phyloP scores from a whole-genome alignment of 2,888 invertebrate genomes.

The Oscheius sp. region DNA sequence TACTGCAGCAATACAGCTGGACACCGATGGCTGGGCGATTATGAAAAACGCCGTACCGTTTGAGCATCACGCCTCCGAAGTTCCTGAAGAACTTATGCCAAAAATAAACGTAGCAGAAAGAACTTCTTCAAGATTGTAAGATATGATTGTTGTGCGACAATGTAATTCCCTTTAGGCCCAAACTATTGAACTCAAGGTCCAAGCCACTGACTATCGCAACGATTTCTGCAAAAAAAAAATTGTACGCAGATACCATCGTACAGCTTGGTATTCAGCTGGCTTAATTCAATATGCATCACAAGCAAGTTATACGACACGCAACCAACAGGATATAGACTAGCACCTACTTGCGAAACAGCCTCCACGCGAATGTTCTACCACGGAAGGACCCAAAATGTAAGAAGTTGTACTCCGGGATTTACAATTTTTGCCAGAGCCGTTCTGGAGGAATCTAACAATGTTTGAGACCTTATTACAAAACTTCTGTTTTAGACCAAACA shows the following conservation, averaged over 20 bases:
- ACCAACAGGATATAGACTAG: slow-evolving; percentile 75
- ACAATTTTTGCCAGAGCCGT: slow-evolving; percentile 38
- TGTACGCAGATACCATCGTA: slow-evolving; percentile 80
- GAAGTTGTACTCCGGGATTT: slow-evolving; percentile 78
- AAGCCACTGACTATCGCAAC: slow-evolving; percentile 45
- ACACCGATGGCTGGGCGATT: not conserved
- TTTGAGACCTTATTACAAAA: not conserved
- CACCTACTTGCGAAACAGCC: slow-evolving; percentile 80
- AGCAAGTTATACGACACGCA: slow-evolving; percentile 31
- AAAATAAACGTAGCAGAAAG: slow-evolving; percentile 1
- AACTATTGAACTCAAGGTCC: slow-evolving; percentile 8
- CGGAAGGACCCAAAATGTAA: slow-evolving; percentile 80
- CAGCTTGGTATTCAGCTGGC: slow-evolving; percentile 79
- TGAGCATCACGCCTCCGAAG: slow-evolving; percentile 11
- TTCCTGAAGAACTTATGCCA: slow-evolving; percentile 1
- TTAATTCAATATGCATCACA: slow-evolving; percentile 77
- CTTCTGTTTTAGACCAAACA: slow-evolving; percentile 34
- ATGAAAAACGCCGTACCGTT: slow-evolving; percentile 1
- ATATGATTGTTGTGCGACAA: not conserved
- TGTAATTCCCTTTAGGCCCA: not conserved
- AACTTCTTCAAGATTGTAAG: slow-evolving; percentile 9
- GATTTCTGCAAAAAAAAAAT: slow-evolving; percentile 75
- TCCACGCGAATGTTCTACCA: slow-evolving; percentile 79
- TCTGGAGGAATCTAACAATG: slow-evolving; percentile 40
- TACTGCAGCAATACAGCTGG: slow-evolving; percentile 6